A percentile compares a stretch with the other conserved stretches of the same genome.
Evolutionary conservation across 2,888 invertebrate genomes (phyloP).

Genomic region (Philereme transversata): DNA sequence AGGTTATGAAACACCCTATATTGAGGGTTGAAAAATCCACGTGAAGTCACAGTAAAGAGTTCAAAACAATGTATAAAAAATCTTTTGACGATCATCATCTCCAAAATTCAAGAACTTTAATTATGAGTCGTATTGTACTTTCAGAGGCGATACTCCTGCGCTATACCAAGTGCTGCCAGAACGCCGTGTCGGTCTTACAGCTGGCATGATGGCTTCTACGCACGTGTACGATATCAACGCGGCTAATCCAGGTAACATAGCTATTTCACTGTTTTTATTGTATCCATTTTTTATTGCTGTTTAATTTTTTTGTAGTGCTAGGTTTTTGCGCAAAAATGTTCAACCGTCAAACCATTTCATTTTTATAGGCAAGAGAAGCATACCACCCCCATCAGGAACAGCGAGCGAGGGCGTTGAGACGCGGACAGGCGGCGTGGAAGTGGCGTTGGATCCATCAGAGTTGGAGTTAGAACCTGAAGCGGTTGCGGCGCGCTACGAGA

Average conservation of each 20-base stretch:
- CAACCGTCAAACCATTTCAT: no score
- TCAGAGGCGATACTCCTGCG: constrained; percentile 95
- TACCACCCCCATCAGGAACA: constrained; percentile 48
- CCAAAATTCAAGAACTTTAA: no score
- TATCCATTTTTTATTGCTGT: no score
- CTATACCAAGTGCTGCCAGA: constrained; percentile 98
- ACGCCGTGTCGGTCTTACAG: constrained; percentile 94
- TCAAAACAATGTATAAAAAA: no score
- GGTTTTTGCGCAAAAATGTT: no score
- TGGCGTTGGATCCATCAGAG: constrained; percentile 98
- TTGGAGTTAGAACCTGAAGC: constrained; percentile 97
- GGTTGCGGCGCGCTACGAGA: constrained; percentile 97
- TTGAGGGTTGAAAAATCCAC: no score
- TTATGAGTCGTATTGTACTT: constrained; percentile 8
- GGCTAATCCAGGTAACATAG: constrained; percentile 69
- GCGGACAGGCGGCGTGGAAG: constrained; percentile 90
- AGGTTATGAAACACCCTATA: no score
- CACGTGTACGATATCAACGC: constrained; percentile 98
- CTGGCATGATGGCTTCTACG: constrained; percentile 99
- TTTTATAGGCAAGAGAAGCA: constrained; percentile 55
- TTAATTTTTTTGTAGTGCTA: no score
- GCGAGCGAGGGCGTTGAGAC: constrained; percentile 41
- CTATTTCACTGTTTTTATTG: no score
- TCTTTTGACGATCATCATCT: no score
- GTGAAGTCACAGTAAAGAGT: no score